Evolutionary conservation across 2,797 vertebrate species (phyloP), one percentile per base, ranked within the genome.

Genomic region (Bryconaethiops microstoma): DNA sequence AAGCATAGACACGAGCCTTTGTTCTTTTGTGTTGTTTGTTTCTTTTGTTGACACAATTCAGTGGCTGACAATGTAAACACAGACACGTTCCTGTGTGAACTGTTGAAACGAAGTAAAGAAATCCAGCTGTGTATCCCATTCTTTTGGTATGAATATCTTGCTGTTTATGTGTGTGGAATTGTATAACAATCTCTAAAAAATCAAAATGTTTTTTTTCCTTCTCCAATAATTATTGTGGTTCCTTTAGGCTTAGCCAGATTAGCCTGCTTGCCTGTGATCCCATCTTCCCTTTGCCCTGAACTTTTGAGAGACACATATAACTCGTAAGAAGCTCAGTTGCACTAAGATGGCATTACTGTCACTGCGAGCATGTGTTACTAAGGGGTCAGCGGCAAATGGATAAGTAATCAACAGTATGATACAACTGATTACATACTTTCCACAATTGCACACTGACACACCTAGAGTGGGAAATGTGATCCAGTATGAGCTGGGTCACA

Each of bases 321-420:
- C 63, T 79, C 40, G 69, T 80, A 85, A 85, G 60, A 84, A 59
- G 75, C 79, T 81, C 71, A 82, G 69, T 69, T 74, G 69, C 69
- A 25, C 64, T 76, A 74, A 84, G 82, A 76, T 72, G 83, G 82
- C 75, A 77, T 80, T 80, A 82, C 19, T 57, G 65, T 64, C 40
- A 73, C 77, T 73, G 23, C 21, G 62, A 64, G 74, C 74, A 72
- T 42, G 59, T 75, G 83, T 83, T 74, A 78, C 74, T 62, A 54
- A 74, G 23, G 78, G 81, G 57, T 84, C 65, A 74, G 74, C 16
- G 23, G 40, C 23, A 45, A 81, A 74, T 42, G 45, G 45, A 74
- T 80, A 57, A 64, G 50, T 17, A 80, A 35, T 59, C 29, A 42
- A 55, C 68, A 21, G 55, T 25, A 55, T 39, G 40, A 55, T 68